Conservation (phyloP, 2,797 vertebrate species). For the Oreochromis mossambicus region DNA sequence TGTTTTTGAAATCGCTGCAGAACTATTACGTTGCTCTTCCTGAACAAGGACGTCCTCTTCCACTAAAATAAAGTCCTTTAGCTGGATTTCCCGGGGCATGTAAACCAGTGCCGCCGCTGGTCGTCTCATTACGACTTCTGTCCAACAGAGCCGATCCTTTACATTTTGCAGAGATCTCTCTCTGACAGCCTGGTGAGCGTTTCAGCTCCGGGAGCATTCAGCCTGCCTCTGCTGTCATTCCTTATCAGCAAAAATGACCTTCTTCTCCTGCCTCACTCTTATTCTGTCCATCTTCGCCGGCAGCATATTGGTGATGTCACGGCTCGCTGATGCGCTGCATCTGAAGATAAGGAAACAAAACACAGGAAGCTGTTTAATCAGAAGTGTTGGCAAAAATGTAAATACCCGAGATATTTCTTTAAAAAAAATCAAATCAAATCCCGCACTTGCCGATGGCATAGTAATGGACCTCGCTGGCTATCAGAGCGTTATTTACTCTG, state of each 20-base stretch:
- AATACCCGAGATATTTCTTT: neutral
- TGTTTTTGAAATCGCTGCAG: neutral
- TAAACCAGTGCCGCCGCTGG: neutral
- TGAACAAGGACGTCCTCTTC: neutral
- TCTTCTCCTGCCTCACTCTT: neutral
- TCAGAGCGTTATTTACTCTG: conserved; percentile 42
- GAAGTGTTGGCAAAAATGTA: neutral
- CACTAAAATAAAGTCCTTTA: neutral
- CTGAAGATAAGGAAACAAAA: neutral
- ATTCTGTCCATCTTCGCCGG: neutral
- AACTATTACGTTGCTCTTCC: neutral
- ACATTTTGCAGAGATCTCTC: conserved; percentile 9
- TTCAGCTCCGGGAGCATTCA: conserved; percentile 36
- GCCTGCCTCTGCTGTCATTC: conserved; percentile 42
- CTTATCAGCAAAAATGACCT: conserved; percentile 52
- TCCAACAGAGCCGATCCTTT: conserved; percentile 7
- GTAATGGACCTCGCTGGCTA: conserved; percentile 19
- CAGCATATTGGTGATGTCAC: conserved; percentile 45
- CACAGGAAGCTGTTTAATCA: conserved; percentile 3
- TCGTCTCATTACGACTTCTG: conserved; percentile 3
- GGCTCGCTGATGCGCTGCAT: neutral
- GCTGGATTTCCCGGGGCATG: neutral
- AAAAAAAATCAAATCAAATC: neutral
- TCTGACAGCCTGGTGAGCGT: conserved; percentile 38
- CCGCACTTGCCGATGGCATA: neutral